Base-by-base conservation (phyloP, 1,140 invertebrate species). In the Halesus radiatus region DNA sequence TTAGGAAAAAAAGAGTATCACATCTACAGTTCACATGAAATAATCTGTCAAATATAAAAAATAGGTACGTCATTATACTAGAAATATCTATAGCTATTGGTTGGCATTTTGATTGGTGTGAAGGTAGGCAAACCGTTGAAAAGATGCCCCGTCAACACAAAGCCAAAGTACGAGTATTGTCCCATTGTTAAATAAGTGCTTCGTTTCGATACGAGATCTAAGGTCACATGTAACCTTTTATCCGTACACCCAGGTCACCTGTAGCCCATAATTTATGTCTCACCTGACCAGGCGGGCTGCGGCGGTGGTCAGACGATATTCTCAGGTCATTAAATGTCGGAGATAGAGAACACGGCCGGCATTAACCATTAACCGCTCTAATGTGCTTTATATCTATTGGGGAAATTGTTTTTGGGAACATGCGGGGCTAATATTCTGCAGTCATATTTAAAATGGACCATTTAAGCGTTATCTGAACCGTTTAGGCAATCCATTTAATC, bases 191-290 rank as follows among this genome's bases (percentile, higher is more conserved):
- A 45, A 45, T 45, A 45, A 45, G 37, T 45, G 37, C 10, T 45
- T 45, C 37, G 10, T 45, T 45, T 45, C 22, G n/a, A 56, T 56
- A 3, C 54, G 22, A 1, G 54, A 20, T 18, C 54, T 56, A 56
- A 22, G 60, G 60, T 72, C 45, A 50, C 66, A 23, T 70, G 37
- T 23, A 26, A 50, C 72, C 81, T 76, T 80, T 83, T 83, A 83
- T 83, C 81, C 58, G 58, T 20, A 52, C 62, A 22, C 18, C 26
- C n/a, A 56, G 81, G 81, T 83, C 79, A 80, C 76, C 79, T 80
- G 79, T 80, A 78, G 58, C 79, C 81, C 79, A 83, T 83, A 80
- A 83, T 80, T 83, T 80, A 83, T 79, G 81, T 83, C 70, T 78
- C 78, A 82, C 81, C 81, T 80, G 81, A 80, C 78, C 81, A 79